A percentile compares a stretch with the other conserved stretches of the same genome.
Evolutionary conservation across 2,113 vertebrate species (phyloP).

Genomic region (Nerophis lumbriciformis): DNA sequence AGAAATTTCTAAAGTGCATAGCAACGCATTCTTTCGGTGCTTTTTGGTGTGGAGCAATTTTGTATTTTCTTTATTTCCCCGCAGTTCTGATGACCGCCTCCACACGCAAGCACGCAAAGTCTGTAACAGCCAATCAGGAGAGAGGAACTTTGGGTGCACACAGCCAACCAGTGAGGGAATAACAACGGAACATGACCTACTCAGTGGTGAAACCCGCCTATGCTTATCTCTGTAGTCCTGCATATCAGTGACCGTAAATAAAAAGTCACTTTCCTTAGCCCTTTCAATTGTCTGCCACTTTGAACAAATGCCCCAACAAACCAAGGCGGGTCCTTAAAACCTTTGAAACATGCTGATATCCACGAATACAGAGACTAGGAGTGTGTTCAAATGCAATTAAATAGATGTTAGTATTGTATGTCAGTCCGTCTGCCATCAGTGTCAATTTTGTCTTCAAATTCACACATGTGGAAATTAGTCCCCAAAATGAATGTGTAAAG

Average conservation of each 20-base stretch:
- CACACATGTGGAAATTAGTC: constrained; percentile 17
- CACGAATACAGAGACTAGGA: constrained; percentile 43
- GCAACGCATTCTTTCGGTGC: background rate
- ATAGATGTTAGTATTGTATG: constrained; percentile 39
- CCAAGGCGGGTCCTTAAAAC: constrained; percentile 69
- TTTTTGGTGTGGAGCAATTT: background rate
- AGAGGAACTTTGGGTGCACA: constrained; percentile 35
- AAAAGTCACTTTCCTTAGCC: constrained; percentile 53
- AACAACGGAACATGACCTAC: constrained; percentile 42
- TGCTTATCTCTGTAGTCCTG: constrained; percentile 51
- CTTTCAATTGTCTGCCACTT: constrained; percentile 61
- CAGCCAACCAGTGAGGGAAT: constrained; percentile 42
- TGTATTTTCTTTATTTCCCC: constrained; percentile 9
- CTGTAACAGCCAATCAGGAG: constrained; percentile 35
- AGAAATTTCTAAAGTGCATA: background rate
- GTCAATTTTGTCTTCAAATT: constrained; percentile 33
- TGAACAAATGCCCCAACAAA: constrained; percentile 65
- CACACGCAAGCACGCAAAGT: constrained; percentile 15
- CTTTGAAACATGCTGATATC: constrained; percentile 51
- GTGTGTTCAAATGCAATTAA: background rate
- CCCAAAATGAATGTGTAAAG: constrained; percentile 31
- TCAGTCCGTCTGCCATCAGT: constrained; percentile 27
- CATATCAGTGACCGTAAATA: constrained; percentile 63
- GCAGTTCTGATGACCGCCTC: constrained; percentile 60
- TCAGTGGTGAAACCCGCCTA: constrained; percentile 16